Percentiles rank a stretch among this genome's conserved stretches.
phyloP scores from a whole-genome alignment of 2,888 invertebrate species.

The Hirtodrosophila alboralis region DNA sequence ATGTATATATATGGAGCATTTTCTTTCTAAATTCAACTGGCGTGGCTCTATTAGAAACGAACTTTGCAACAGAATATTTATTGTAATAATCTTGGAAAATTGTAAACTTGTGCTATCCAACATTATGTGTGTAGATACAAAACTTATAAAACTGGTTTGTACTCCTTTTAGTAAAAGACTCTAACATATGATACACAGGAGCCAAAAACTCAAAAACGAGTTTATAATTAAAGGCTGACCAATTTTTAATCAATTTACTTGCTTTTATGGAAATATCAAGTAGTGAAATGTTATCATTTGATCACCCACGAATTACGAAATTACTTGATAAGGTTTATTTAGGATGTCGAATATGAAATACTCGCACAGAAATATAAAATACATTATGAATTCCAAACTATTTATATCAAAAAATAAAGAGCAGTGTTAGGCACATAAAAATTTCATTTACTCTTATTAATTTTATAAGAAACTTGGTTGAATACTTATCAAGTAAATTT shows the following conservation, averaged over 20 bases:
- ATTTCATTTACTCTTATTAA: too few relatives aligned
- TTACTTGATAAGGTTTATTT: too few relatives aligned
- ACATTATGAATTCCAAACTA: too few relatives aligned
- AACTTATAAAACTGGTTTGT: constrained; percentile 33
- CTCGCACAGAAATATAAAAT: neutral
- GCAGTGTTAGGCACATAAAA: too few relatives aligned
- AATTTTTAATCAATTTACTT: constrained; percentile 14
- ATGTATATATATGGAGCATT: constrained; percentile 5
- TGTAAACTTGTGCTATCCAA: neutral
- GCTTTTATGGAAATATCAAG: constrained; percentile 17
- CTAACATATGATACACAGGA: constrained; percentile 2
- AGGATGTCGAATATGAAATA: too few relatives aligned
- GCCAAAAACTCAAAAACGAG: constrained; percentile 24
- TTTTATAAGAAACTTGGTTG: too few relatives aligned
- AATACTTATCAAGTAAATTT: too few relatives aligned
- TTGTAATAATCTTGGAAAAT: constrained; percentile 21
- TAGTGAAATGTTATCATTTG: constrained; percentile 14
- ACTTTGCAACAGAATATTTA: constrained; percentile 3
- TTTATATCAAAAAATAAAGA: too few relatives aligned
- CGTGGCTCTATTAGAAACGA: neutral
- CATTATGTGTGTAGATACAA: neutral
- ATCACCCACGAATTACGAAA: constrained; percentile 23
- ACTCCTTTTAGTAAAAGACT: constrained; percentile 18
- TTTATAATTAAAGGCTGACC: constrained; percentile 12
- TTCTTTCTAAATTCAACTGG: constrained; percentile 13